Conservation (phyloP, 1,140 invertebrate species). For the Maniola jurtina region DNA sequence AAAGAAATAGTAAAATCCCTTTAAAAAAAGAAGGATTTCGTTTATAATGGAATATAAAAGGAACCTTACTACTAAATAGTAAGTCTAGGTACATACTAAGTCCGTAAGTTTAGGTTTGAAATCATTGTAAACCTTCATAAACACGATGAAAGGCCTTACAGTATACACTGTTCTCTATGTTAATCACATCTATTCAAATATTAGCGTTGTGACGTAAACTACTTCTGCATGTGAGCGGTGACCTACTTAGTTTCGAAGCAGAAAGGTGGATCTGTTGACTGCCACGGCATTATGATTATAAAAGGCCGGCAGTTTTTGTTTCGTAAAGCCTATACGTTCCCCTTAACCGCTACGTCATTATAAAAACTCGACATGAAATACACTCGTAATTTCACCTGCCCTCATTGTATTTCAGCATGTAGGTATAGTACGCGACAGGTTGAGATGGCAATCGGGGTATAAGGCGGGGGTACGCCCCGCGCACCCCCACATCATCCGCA, state of each 20-base stretch:
- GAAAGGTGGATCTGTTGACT: slow-evolving; percentile 4
- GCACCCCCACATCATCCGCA: too few species aligned
- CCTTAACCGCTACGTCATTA: not conserved
- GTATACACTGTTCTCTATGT: not conserved
- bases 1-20: too few species aligned
- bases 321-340: not conserved
- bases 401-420: not conserved
- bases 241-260: not conserved
- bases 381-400: not conserved
- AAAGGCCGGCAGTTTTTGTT: not conserved
- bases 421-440: too few species aligned
- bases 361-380: not conserved
- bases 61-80: too few species aligned
- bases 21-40: too few species aligned
- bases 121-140: not conserved
- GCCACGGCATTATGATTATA: slow-evolving; percentile 1
- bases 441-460: too few species aligned
- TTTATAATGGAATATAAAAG: too few species aligned
- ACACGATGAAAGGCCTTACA: not conserved
- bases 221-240: not conserved
- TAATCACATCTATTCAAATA: slow-evolving; percentile 3
- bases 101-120: too few species aligned
- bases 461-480: too few species aligned
- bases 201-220: not conserved
- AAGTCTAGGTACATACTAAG: too few species aligned